phyloP scores from a whole-genome alignment of 1,140 invertebrate species.

The Drosophila aff. region DNA sequence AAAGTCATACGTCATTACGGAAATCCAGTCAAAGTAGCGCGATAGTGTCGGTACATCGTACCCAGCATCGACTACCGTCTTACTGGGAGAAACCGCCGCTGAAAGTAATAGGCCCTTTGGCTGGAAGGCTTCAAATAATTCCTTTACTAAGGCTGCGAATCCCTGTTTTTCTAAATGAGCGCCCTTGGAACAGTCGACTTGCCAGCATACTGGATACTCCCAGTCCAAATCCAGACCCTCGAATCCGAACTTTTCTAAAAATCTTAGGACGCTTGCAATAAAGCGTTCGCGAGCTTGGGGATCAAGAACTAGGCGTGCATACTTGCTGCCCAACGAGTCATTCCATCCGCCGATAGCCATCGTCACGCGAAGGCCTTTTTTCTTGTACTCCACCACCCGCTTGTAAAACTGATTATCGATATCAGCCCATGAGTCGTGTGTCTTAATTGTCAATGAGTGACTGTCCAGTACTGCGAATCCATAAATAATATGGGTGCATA shows the following conservation, averaged over 20 bases:
- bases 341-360: conserved; percentile 94
- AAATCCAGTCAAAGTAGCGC: conserved; percentile 93
- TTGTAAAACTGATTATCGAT: conserved; percentile 92
- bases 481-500: conserved; percentile 91
- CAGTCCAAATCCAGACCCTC: conserved; percentile 95
- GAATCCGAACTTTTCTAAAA: conserved; percentile 92
- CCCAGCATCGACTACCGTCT: conserved; percentile 91
- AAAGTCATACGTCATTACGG: conserved; percentile 96
- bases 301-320: conserved; percentile 92
- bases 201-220: conserved; percentile 92
- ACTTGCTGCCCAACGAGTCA: conserved; percentile 94
- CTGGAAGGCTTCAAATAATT: conserved; percentile 90
- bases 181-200: conserved; percentile 92
- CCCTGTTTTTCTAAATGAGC: conserved; percentile 91
- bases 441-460: conserved; percentile 87
- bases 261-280: conserved; percentile 90
- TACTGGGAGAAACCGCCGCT: conserved; percentile 93
- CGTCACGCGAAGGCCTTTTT: conserved; percentile 78
- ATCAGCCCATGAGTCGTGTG: conserved; percentile 89
- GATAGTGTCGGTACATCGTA: conserved; percentile 91
- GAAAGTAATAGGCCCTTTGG: conserved; percentile 90
- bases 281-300: conserved; percentile 90
- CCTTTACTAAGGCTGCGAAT: conserved; percentile 90
- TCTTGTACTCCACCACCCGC: conserved; percentile 90
- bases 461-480: conserved; percentile 89